Evolutionary conservation across 1,140 invertebrate genomes (phyloP).

Genomic region (Cepaea nemoralis): DNA sequence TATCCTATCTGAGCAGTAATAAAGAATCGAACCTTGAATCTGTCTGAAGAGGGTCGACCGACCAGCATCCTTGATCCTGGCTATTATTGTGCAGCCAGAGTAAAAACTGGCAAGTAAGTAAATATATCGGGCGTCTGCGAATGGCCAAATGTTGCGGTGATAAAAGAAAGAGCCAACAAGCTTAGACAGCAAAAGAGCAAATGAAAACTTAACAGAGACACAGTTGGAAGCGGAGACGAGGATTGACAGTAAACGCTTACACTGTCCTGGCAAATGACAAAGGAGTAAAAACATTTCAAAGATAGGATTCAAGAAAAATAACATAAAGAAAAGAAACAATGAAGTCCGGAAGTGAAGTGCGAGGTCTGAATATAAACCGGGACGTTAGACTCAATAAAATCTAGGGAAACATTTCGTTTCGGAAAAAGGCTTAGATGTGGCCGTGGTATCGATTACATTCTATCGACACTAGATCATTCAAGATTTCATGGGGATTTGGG

Average conservation of each 20-base stretch:
- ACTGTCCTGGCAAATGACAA: not conserved
- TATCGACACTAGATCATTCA: constrained; percentile 10
- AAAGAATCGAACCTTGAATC: constrained; percentile 7
- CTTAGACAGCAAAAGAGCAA: not conserved
- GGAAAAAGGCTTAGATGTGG: constrained; percentile 14
- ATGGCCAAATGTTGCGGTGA: not conserved
- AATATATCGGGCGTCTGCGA: not conserved
- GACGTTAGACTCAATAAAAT: constrained; percentile 25
- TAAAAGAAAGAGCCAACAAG: not conserved
- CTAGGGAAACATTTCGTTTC: constrained; percentile 2
- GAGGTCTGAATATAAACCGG: constrained; percentile 27
- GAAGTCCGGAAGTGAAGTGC: constrained; percentile 7
- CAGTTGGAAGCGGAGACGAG: not conserved
- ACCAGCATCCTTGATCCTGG: constrained; percentile 6
- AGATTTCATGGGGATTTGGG: not conserved
- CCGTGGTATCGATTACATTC: constrained; percentile 5
- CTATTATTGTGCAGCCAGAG: constrained; percentile 3
- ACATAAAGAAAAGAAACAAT: not conserved
- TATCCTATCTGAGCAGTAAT: constrained; percentile 4
- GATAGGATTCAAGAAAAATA: not conserved
- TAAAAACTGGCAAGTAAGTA: not conserved
- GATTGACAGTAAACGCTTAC: not conserved
- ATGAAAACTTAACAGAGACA: not conserved
- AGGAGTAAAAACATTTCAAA: not conserved
- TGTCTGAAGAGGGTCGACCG: not conserved